These are phyloP conservation scores for Xenus cinereus DNA, from an alignment of 2,113 vertebrate species.

Conservation along the genomic window DNA sequence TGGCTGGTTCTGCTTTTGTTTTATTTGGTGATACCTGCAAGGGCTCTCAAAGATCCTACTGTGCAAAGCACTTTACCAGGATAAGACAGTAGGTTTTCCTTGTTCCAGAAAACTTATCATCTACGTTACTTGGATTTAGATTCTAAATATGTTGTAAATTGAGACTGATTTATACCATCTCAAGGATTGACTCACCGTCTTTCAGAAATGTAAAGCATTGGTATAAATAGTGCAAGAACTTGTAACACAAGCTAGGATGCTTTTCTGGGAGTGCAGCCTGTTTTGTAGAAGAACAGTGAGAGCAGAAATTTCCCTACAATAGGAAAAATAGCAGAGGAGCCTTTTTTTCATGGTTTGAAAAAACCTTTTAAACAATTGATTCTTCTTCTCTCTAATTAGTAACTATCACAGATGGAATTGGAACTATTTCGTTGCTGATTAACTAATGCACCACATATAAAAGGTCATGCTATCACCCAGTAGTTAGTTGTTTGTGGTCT, in stretches of 20 bases:
- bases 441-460: not conserved
- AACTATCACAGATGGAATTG: not conserved
- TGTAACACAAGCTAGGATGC: not conserved
- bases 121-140: not conserved
- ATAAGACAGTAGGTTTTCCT: not conserved
- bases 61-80: not conserved
- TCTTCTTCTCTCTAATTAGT: not conserved
- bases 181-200: not conserved
- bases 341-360: not conserved
- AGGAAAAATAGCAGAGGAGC: not conserved
- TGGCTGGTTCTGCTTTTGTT: not conserved
- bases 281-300: not conserved
- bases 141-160: not conserved
- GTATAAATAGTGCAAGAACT: not conserved
- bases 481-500: not conserved
- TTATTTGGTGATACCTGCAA: not conserved
- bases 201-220: not conserved
- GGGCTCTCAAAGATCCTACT: not conserved
- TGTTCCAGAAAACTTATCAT: not conserved
- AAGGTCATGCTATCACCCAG: not conserved
- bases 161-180: not conserved
- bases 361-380: not conserved
- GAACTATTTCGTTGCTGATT: not conserved
- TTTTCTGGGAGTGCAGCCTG: not conserved
- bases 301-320: not conserved